These are phyloP conservation scores for Cyprinodon diabolis DNA, from an alignment of 2,797 vertebrate species.

Conservation along the genomic window DNA sequence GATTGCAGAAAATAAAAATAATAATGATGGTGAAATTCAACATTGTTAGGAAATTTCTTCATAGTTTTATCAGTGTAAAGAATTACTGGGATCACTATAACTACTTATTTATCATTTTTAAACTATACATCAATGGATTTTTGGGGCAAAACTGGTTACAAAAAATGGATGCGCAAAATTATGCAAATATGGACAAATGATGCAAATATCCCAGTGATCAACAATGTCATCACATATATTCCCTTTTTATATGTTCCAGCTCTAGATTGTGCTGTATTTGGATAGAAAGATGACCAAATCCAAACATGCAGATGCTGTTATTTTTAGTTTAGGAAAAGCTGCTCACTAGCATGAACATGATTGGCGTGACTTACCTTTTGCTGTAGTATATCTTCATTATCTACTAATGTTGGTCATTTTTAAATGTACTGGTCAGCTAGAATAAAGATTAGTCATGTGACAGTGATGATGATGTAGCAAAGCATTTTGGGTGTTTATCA, in stretches of 20 bases:
- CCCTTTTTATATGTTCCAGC: neutral
- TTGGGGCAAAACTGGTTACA: neutral
- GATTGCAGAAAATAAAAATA: neutral
- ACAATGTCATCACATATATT: neutral
- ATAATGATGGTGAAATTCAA: neutral
- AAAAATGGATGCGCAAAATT: neutral
- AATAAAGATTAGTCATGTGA: too few relatives aligned
- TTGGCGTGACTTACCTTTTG: neutral
- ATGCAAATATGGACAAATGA: too few relatives aligned
- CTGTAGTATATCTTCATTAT: neutral
- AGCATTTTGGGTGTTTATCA: too few relatives aligned
- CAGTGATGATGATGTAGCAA: too few relatives aligned
- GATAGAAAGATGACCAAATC: neutral
- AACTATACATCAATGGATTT: neutral
- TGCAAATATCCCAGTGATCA: neutral
- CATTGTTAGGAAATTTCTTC: neutral
- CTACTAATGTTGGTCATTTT: neutral
- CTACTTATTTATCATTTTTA: neutral
- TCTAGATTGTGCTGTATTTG: neutral
- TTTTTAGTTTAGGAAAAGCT: neutral
- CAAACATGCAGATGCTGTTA: neutral
- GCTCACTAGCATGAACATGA: neutral
- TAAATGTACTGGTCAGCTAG: too few relatives aligned
- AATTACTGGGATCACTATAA: neutral
- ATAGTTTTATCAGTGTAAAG: neutral